Evolutionary conservation across 1,140 invertebrate species (phyloP).

Genomic region (Meloidogyne exigua): DNA sequence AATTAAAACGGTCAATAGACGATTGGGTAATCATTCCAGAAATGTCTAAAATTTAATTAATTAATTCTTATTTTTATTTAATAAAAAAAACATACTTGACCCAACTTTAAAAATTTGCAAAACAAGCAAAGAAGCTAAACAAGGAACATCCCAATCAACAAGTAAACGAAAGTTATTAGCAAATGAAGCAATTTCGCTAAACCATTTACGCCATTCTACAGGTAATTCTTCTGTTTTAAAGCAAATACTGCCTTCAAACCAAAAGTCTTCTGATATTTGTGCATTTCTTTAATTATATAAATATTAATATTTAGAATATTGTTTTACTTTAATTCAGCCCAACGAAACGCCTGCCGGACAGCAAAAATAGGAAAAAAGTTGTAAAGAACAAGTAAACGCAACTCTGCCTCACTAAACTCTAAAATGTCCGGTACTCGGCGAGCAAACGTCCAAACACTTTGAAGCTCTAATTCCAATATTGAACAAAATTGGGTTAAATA

Average conservation of each 20-base stretch:
- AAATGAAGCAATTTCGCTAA: constrained; percentile 41
- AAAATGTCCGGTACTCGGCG: constrained; percentile 51
- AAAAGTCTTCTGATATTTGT: constrained; percentile 33
- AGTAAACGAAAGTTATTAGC: constrained; percentile 37
- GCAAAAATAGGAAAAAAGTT: constrained; percentile 62
- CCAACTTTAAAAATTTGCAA: constrained; percentile 51
- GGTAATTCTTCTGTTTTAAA: constrained; percentile 33
- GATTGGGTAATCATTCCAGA: constrained; percentile 35
- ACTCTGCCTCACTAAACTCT: constrained; percentile 46
- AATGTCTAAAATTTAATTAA: constrained; percentile 28
- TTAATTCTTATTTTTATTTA: background rate
- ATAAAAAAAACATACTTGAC: constrained; percentile 28
- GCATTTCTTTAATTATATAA: constrained; percentile 26
- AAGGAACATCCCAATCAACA: constrained; percentile 56
- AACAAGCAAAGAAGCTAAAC: constrained; percentile 54
- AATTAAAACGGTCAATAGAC: constrained; percentile 52
- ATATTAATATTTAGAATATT: background rate
- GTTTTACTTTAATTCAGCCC: constrained; percentile 34
- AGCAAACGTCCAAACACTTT: constrained; percentile 44
- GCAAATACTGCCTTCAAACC: constrained; percentile 53
- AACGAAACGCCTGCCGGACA: constrained; percentile 47
- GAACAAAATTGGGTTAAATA: constrained; percentile 27
- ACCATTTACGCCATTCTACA: constrained; percentile 45
- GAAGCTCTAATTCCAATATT: constrained; percentile 49
- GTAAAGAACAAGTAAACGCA: constrained; percentile 42